Percentiles rank a stretch among this genome's conserved stretches.
Conservation (phyloP, 2,888 invertebrate genomes). For the Acanthosepion esculentum region DNA sequence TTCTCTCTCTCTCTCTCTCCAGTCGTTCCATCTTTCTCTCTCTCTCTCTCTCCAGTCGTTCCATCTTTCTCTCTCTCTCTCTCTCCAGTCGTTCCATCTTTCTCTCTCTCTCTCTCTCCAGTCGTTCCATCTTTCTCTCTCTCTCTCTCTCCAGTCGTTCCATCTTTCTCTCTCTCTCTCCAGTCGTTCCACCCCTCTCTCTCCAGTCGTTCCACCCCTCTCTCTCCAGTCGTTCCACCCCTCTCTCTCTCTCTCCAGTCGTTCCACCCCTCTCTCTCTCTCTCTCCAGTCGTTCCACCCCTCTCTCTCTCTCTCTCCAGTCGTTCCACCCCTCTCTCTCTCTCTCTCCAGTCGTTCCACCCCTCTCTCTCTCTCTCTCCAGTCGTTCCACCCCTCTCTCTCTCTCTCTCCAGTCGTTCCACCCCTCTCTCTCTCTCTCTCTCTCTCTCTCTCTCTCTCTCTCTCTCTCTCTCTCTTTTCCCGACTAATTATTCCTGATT, state of each 20-base stretch:
- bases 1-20: background rate
- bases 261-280: too few species aligned
- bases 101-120: too few species aligned
- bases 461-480: background rate
- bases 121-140: too few species aligned
- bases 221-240: background rate
- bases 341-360: background rate
- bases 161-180: background rate
- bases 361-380: background rate
- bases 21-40: too few species aligned
- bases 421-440: background rate
- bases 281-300: too few species aligned
- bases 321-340: background rate
- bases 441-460: too few species aligned
- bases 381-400: background rate
- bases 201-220: too few species aligned
- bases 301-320: background rate
- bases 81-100: background rate
- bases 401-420: too few species aligned
- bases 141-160: background rate
- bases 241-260: background rate
- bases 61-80: background rate
- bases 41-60: background rate
- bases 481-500: too few species aligned
- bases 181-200: background rate